These are phyloP conservation scores for Drosophila paranaensis DNA, from an alignment of 2,888 invertebrate genomes.

Conservation along the genomic window DNA sequence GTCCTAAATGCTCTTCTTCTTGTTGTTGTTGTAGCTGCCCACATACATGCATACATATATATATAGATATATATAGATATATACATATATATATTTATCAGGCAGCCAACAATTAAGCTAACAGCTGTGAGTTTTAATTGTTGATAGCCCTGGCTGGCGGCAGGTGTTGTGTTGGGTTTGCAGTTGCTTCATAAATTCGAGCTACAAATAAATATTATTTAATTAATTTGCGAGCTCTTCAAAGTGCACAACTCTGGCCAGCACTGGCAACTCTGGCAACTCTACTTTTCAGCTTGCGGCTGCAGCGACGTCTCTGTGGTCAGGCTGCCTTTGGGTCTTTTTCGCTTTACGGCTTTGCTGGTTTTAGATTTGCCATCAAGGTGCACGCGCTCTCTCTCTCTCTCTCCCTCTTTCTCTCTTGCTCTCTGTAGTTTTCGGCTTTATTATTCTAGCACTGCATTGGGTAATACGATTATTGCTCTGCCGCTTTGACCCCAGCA, in stretches of 20 bases:
- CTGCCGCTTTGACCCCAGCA: slow-evolving; percentile 23
- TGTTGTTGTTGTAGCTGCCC: slow-evolving; percentile 31
- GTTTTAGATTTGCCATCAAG: slow-evolving; percentile 26
- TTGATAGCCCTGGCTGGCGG: slow-evolving; percentile 10
- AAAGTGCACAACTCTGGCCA: neutral
- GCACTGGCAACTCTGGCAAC: slow-evolving; percentile 6
- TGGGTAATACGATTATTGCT: slow-evolving; percentile 68
- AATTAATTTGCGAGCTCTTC: slow-evolving; percentile 65
- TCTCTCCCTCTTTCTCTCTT: slow-evolving; percentile 9
- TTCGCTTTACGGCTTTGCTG: slow-evolving; percentile 35
- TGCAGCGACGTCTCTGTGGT: slow-evolving; percentile 13
- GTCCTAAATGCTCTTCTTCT: slow-evolving; percentile 55
- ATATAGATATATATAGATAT: too few relatives aligned
- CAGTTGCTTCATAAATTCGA: slow-evolving; percentile 59
- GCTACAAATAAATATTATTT: slow-evolving; percentile 69
- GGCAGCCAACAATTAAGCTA: slow-evolving; percentile 75
- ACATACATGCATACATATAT: neutral
- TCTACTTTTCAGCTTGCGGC: slow-evolving; percentile 43
- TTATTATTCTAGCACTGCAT: slow-evolving; percentile 54
- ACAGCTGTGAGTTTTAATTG: slow-evolving; percentile 66
- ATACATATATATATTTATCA: neutral
- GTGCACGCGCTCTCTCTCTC: neutral
- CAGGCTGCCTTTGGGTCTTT: slow-evolving; percentile 6
- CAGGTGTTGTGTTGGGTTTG: slow-evolving; percentile 18
- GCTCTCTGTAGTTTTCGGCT: slow-evolving; percentile 36